Base-by-base conservation (phyloP, 2,888 invertebrate species). In the Diploptera punctata region DNA sequence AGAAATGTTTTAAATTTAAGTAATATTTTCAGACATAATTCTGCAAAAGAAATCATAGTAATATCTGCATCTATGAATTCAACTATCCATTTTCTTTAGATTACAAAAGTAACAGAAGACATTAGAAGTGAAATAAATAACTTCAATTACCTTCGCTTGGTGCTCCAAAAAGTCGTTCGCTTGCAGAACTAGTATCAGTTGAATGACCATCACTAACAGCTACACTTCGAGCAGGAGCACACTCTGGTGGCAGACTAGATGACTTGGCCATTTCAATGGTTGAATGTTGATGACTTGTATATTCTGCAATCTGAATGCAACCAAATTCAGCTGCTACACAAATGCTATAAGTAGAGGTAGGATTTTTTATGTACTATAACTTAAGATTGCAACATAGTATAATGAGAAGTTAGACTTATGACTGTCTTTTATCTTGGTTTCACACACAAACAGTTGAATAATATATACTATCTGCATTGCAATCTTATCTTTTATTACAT, bases 101-200 rank as follows among this genome's bases (percentile, higher is more conserved):
- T n/a, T n/a, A n/a, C n/a, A n/a, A n/a, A n/a, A n/a, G n/a, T n/a
- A n/a, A n/a, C n/a, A n/a, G n/a, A n/a, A n/a, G n/a, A n/a, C n/a
- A n/a, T n/a, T n/a, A n/a, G n/a, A n/a, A n/a, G n/a, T n/a, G n/a
- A n/a, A n/a, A n/a, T n/a, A n/a, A n/a, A n/a, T n/a, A n/a, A n/a
- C n/a, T n/a, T n/a, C n/a, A n/a, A 47, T 18, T 33, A 81, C 82
- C 81, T 80, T 82, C 82, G 76, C 82, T 82, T 9, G 80, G 79
- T 19, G 79, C 77, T 13, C 80, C 79, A 72, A 79, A 79, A 9
- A 81, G 79, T 73, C 82, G 78, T 68, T 86, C 87, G 77, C 85
- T 85, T 10, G 86, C 82, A 2, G 85, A 85, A 79, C 85, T 86
- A 68, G 80, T 80, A 49, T 87, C 88, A 0, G 86, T 85, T 0